Conservation (phyloP, 2,888 invertebrate genomes). For the Taphrorychus bicolor region DNA sequence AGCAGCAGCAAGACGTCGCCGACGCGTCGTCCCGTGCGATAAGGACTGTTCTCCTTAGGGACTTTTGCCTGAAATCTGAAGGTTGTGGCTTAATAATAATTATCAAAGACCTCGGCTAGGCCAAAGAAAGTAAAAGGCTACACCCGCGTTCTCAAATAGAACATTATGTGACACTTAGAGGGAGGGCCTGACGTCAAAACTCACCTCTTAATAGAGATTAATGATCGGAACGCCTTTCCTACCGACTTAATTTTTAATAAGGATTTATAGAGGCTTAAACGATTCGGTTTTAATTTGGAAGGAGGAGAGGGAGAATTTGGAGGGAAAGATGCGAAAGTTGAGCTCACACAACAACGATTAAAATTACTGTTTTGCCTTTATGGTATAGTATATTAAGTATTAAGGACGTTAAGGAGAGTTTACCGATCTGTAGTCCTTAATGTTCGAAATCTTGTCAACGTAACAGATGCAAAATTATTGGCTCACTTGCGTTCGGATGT, state of each 20-base stretch:
- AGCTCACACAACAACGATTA: background rate
- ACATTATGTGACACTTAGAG: slow-evolving; percentile 29
- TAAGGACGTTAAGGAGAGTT: too few species aligned
- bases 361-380: too few species aligned
- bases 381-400: too few species aligned
- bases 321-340: too few species aligned
- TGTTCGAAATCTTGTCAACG: too few species aligned
- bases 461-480: too few species aligned
- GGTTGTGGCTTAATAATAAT: too few species aligned
- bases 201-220: slow-evolving; percentile 29
- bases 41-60: too few species aligned
- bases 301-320: background rate
- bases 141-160: slow-evolving; percentile 16
- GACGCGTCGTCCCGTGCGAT: too few species aligned
- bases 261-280: slow-evolving; percentile 27
- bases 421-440: too few species aligned
- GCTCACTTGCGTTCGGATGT: too few species aligned
- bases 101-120: background rate
- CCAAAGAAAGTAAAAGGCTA: background rate
- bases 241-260: slow-evolving; percentile 34
- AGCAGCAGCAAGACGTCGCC: background rate
- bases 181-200: slow-evolving; percentile 29
- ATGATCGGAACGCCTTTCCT: slow-evolving; percentile 12
- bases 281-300: slow-evolving; percentile 26
- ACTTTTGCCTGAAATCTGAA: too few species aligned